Conservation (phyloP, 2,888 invertebrate species). For the Chloromyia formosa region DNA sequence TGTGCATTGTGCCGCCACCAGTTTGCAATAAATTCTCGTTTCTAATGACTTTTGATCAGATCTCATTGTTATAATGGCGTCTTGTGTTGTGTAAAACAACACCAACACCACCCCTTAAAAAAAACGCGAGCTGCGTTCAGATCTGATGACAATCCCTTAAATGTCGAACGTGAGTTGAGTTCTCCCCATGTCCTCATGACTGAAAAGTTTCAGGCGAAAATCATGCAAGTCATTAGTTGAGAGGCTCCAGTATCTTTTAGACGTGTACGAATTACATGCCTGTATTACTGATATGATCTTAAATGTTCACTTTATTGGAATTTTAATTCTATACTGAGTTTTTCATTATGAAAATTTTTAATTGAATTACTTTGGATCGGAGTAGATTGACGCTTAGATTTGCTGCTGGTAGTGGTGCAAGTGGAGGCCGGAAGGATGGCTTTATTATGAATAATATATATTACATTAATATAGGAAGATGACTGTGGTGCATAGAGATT, state of each 20-base stretch:
- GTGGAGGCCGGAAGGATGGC: not conserved
- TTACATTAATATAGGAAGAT: too few species aligned
- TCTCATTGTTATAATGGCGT: conserved; percentile 33
- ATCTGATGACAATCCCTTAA: too few species aligned
- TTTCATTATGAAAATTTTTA: conserved; percentile 29
- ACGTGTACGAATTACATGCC: not conserved
- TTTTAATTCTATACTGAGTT: conserved; percentile 27
- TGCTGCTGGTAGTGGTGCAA: not conserved
- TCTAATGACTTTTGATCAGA: conserved; percentile 41
- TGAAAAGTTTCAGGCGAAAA: too few species aligned
- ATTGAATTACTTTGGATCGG: conserved; percentile 14
- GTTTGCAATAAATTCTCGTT: conserved; percentile 35
- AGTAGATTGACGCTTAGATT: not conserved
- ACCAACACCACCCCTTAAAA: conserved; percentile 3
- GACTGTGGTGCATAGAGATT: too few species aligned
- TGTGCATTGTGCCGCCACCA: conserved; percentile 18
- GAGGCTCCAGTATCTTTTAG: too few species aligned
- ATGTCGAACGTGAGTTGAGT: too few species aligned
- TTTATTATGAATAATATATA: too few species aligned
- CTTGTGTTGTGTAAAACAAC: conserved; percentile 32
- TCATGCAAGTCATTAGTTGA: too few species aligned
- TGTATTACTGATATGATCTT: conserved; percentile 16
- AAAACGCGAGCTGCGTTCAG: not conserved
- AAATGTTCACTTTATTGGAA: conserved; percentile 35
- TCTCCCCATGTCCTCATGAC: too few species aligned